phyloP scores from a whole-genome alignment of 2,113 vertebrate genomes.

The Gopherus flavomarginatus region DNA sequence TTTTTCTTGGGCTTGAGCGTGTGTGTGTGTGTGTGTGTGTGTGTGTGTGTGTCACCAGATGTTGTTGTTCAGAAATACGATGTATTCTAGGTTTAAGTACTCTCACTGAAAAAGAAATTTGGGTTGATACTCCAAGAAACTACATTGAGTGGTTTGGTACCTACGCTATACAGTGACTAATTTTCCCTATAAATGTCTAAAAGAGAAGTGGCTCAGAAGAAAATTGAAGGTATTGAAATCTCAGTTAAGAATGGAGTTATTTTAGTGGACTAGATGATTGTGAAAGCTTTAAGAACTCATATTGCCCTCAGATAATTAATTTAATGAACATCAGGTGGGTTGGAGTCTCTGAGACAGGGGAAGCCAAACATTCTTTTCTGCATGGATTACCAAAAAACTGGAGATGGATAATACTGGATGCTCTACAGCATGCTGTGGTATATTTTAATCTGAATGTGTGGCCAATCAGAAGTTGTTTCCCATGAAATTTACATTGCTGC shows the following conservation, averaged over 20 bases:
- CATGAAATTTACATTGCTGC: background rate
- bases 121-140: background rate
- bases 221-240: background rate
- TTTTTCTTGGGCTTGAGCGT: background rate
- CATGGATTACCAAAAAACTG: background rate
- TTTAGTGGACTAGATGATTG: background rate
- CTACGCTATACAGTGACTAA: background rate
- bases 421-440: background rate
- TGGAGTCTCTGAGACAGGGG: background rate
- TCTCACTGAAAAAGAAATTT: accelerated
- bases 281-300: background rate
- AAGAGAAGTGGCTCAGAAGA: background rate
- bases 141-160: background rate
- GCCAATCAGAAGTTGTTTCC: background rate
- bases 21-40: no score
- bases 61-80: background rate
- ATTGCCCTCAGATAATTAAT: background rate
- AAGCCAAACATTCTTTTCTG: background rate
- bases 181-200: background rate
- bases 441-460: background rate
- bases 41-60: background rate
- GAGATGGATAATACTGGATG: accelerated
- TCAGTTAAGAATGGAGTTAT: background rate
- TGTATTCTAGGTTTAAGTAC: background rate
- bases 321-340: background rate